These are phyloP conservation scores for Drosophila simulans DNA, from an alignment of 1,140 invertebrate genomes.

Conservation along the genomic window DNA sequence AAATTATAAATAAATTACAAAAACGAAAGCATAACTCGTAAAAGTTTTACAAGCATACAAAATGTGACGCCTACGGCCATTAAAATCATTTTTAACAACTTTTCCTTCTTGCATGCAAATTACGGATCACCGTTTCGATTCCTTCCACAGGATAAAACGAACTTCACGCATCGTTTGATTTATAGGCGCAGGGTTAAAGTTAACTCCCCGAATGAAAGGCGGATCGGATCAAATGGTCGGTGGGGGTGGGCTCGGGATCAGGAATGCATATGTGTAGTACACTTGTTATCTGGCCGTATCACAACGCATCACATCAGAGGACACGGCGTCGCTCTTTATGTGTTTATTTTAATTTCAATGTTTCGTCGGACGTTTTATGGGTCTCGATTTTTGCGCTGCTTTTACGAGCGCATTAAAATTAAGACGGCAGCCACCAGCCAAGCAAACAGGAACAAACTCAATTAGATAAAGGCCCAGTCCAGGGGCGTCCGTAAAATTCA, in stretches of 20 bases:
- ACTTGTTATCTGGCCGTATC: conserved; percentile 59
- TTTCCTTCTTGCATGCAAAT: conserved; percentile 50
- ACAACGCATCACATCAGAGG: conserved; percentile 20
- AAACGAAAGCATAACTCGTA: conserved; percentile 44
- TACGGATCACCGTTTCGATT: conserved; percentile 42
- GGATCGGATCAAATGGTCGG: conserved; percentile 12
- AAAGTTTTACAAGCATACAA: conserved; percentile 49
- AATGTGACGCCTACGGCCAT: conserved; percentile 49
- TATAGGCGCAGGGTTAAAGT: conserved; percentile 53
- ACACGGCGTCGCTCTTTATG: conserved; percentile 51
- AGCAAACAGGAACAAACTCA: conserved; percentile 65
- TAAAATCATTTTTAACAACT: conserved; percentile 62
- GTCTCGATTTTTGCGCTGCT: conserved; percentile 75
- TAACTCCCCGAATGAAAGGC: conserved; percentile 37
- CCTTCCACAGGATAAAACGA: conserved; percentile 59
- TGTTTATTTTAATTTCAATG: conserved; percentile 81
- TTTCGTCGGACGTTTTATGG: conserved; percentile 64
- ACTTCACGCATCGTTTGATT: conserved; percentile 75
- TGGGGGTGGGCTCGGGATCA: conserved; percentile 10
- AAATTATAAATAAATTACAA: conserved; percentile 46
- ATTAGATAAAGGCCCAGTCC: conserved; percentile 63
- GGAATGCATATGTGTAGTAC: conserved; percentile 44
- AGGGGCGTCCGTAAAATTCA: conserved; percentile 60
- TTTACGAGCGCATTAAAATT: conserved; percentile 79
- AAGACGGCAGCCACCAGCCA: conserved; percentile 48